Conservation (phyloP, 2,888 invertebrate species). For the Hirtodrosophila cameraria region DNA sequence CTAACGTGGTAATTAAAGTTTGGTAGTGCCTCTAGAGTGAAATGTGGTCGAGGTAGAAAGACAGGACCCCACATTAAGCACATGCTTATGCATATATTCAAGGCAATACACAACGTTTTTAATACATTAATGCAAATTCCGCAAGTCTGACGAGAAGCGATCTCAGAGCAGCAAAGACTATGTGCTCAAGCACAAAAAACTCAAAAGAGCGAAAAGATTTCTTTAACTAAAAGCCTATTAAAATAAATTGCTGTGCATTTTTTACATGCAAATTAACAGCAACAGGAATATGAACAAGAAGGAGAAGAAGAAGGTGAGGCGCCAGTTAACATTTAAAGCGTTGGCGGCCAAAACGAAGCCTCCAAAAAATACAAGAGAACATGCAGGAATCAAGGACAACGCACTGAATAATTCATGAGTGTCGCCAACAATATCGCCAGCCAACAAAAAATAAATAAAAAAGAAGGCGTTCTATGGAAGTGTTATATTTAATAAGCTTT, state of each 20-base stretch:
- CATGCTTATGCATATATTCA: conserved; percentile 45
- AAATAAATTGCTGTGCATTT: conserved; percentile 76
- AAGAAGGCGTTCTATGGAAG: conserved; percentile 30
- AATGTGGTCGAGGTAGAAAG: neutral
- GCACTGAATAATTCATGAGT: conserved; percentile 76
- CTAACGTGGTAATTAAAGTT: conserved; percentile 68
- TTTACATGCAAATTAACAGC: conserved; percentile 66
- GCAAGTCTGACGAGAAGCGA: conserved; percentile 14
- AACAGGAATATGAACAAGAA: conserved; percentile 13
- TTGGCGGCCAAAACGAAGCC: conserved; percentile 19
- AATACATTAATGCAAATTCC: conserved; percentile 62
- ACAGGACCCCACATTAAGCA: neutral
- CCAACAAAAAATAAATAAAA: conserved; percentile 19
- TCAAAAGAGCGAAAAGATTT: conserved; percentile 33
- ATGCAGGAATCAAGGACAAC: conserved; percentile 52
- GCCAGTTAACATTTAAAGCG: conserved; percentile 19
- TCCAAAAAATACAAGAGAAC: conserved; percentile 58
- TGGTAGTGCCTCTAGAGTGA: conserved; percentile 16
- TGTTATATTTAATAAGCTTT: conserved; percentile 72
- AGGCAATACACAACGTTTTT: conserved; percentile 47
- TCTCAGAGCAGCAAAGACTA: conserved; percentile 61
- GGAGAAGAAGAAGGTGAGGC: neutral
- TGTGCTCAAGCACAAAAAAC: conserved; percentile 36
- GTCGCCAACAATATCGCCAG: conserved; percentile 37
- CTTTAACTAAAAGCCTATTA: conserved; percentile 59